Evolutionary conservation across 2,113 vertebrate species (phyloP).

Genomic region (Aviceda subcristata): DNA sequence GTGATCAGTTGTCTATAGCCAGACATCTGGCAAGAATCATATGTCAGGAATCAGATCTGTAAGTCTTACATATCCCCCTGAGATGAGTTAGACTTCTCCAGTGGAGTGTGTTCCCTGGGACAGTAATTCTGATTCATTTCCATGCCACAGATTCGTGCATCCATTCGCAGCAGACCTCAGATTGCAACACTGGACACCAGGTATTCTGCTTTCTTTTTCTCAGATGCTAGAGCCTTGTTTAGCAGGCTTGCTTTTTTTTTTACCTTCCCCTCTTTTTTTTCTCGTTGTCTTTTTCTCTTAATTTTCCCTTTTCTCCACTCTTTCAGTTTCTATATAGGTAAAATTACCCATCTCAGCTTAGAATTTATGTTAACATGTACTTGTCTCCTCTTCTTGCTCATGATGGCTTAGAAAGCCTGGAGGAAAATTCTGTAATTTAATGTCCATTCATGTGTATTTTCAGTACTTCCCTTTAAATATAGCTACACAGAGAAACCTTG

Average conservation of each 20-base stretch:
- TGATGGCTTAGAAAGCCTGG: background rate
- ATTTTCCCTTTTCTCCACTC: background rate
- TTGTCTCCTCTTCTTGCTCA: background rate
- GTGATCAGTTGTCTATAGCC: background rate
- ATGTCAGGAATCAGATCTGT: background rate
- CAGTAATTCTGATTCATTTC: background rate
- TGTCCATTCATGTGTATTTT: conserved; percentile 27
- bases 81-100: background rate
- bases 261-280: too few relatives aligned
- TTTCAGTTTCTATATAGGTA: background rate
- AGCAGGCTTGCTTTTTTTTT: background rate
- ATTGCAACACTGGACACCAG: background rate
- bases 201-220: background rate
- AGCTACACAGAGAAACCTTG: background rate
- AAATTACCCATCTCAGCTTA: background rate
- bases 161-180: background rate
- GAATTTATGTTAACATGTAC: background rate
- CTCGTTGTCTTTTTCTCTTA: background rate
- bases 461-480: background rate
- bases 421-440: background rate
- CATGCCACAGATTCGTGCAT: background rate
- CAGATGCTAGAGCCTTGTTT: background rate
- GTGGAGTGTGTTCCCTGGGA: background rate
- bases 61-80: background rate
- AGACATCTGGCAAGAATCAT: background rate